A percentile compares a stretch with the other conserved stretches of the same genome.
Evolutionary conservation across 1,140 invertebrate genomes (phyloP).

Genomic region (Lethrus apterus): DNA sequence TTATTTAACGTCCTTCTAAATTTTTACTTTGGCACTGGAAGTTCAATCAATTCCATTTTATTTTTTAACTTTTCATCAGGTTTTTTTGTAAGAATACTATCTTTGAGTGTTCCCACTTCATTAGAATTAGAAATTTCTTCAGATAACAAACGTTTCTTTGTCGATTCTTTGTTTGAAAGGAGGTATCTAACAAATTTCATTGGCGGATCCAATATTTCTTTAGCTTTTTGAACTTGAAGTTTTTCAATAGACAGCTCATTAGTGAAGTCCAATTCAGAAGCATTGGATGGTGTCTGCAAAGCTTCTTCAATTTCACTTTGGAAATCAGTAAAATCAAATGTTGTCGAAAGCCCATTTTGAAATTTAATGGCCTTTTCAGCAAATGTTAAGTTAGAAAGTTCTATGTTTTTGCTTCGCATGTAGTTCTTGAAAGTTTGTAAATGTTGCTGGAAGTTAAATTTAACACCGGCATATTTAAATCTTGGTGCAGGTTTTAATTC

Average conservation of each 20-base stretch:
- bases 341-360: slow-evolving; percentile 24
- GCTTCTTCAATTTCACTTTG: slow-evolving; percentile 32
- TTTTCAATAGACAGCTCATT: slow-evolving; percentile 47
- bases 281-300: slow-evolving; percentile 58
- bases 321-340: slow-evolving; percentile 25
- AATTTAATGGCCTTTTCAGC: slow-evolving; percentile 48
- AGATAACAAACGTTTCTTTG: slow-evolving; percentile 17
- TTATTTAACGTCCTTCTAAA: neutral
- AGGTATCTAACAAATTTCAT: slow-evolving; percentile 23
- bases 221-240: slow-evolving; percentile 41
- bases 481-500: slow-evolving; percentile 31
- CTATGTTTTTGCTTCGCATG: slow-evolving; percentile 62
- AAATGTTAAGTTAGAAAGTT: slow-evolving; percentile 55
- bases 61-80: slow-evolving; percentile 29
- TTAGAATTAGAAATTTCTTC: slow-evolving; percentile 8
- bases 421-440: slow-evolving; percentile 61
- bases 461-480: slow-evolving; percentile 59
- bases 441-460: slow-evolving; percentile 63
- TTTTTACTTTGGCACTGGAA: slow-evolving; percentile 52
- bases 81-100: slow-evolving; percentile 14
- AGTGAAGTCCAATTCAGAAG: slow-evolving; percentile 58
- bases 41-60: slow-evolving; percentile 49
- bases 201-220: slow-evolving; percentile 36
- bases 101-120: slow-evolving; percentile 12
- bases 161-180: slow-evolving; percentile 23